Base-by-base conservation (phyloP, 1,140 invertebrate genomes). In the Vanessa atalanta region DNA sequence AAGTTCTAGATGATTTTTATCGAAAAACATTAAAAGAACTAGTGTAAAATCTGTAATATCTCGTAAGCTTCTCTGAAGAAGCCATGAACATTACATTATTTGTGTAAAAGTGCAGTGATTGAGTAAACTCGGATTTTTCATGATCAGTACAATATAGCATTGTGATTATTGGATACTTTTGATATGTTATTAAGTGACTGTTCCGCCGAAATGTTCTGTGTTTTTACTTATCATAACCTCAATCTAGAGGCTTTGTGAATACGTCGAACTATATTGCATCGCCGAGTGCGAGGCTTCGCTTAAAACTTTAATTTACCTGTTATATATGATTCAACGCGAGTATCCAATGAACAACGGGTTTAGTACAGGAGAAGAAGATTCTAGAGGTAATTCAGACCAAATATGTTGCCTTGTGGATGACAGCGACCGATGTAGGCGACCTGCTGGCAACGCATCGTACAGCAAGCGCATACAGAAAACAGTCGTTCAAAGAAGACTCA, bases 401-500 rank as follows among this genome's bases (percentile, higher is more conserved):
- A 96, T 97, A 78, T 99, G 98, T 94, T 99, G 98, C 93, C 94
- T 99, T 71, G 95, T 99, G 79, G 98, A 99, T 93, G 97, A 98
- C 84, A 95, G 95, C 75, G 96, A 97, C 70, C 94, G 97, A 70
- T 99, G 98, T 93, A 94, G 95, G 75, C 95, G 97, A 83, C 94
- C 96, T 61, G 98, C 98, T 79, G 98, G 98, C 65, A 99, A 99
- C 94, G 98, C 98, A 73, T 97, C 97, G 53, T 99, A 99, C 92
- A 98, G 97, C 91, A 99, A 99, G 89, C 95, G 98, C 78, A 98
- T 99, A 82, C 98, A 99, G 91, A 99, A 98, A 90, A 99, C 97
- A 72, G 98, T 99, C n/a, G 96, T 97, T 65, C 97, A 99, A 84
- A 95, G 97, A 79, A 96, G 97, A 84, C 95, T 99, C 1, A 98